These are phyloP conservation scores for Sturnus vulgaris DNA, from an alignment of 2,113 vertebrate species.

Conservation along the genomic window DNA sequence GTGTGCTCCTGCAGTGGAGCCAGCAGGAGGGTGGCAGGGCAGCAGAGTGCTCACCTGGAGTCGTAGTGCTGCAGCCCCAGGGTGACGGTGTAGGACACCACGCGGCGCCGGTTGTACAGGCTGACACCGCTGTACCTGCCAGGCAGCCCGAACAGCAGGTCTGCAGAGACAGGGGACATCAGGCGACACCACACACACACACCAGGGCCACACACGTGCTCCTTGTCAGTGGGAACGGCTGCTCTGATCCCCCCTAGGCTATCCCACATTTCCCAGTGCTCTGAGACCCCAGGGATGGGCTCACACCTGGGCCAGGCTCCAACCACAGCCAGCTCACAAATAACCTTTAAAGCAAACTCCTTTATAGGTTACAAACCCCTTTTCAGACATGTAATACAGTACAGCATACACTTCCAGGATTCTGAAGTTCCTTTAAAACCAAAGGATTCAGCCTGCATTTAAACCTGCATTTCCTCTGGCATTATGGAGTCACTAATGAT, in stretches of 20 bases:
- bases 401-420: background rate
- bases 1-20: too few relatives aligned
- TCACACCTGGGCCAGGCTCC: background rate
- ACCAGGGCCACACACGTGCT: fast-evolving
- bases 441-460: background rate
- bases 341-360: background rate
- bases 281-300: fast-evolving
- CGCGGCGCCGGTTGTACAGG: constrained; percentile 82
- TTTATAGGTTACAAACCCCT: background rate
- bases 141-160: constrained; percentile 90
- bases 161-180: constrained; percentile 57
- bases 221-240: fast-evolving
- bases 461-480: background rate
- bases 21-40: too few relatives aligned
- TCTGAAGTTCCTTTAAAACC: background rate
- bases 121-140: constrained; percentile 89
- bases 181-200: background rate
- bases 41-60: constrained; percentile 71
- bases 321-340: background rate
- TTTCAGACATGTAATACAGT: fast-evolving
- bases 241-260: fast-evolving
- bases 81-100: constrained; percentile 90
- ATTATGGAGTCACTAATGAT: fast-evolving
- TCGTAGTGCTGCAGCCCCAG: constrained; percentile 87
- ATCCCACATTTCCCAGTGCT: background rate